Base-by-base conservation (phyloP, 2,888 invertebrate species). In the Harmothoe impar region DNA sequence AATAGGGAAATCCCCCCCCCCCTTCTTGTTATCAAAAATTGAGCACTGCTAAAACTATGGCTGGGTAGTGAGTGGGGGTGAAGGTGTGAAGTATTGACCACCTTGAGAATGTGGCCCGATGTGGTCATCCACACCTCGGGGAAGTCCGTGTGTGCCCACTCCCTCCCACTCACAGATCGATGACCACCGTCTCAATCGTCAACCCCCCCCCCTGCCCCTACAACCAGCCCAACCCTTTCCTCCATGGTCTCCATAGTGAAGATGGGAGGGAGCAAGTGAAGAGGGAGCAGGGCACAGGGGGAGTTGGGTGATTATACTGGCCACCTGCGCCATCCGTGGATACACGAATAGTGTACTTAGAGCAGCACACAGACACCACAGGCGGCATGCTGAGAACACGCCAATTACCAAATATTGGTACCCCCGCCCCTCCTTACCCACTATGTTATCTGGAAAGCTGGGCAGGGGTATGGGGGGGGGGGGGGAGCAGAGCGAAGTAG, bases 41-140 rank as follows among this genome's bases (percentile, higher is more conserved):
- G n/a, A n/a, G n/a, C n/a, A n/a, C n/a, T n/a, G n/a, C n/a, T n/a
- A n/a, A n/a, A n/a, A n/a, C n/a, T n/a, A n/a, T 43, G 43, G 43
- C 5, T 43, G 43, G 17, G 25, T 10, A 3, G 77, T 77, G 5
- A 77, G 25, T 77, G 43, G 31, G 77, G n/a, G 1, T 25, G 77
- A 15, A 15, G 77, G 31, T 20, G 77, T 29, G 0, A 25, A n/a
- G 25, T 81, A 81, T 81, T 81, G 81, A 81, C 43, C 81, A 81
- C 81, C 81, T 43, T 81, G 81, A 43, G 81, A 81, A 43, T 43
- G 15, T 15, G 33, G 3, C 81, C 81, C 43, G 81, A 12, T 81
- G 81, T 81, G 81, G 81, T 81, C 81, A 81, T 12, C 81, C 81
- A 33, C 25, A 81, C 81, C 81, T 43, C 35, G 10, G 81, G 81